Evolutionary conservation across 1,140 invertebrate genomes (phyloP).

Genomic region (Drosophila subpulchrella): DNA sequence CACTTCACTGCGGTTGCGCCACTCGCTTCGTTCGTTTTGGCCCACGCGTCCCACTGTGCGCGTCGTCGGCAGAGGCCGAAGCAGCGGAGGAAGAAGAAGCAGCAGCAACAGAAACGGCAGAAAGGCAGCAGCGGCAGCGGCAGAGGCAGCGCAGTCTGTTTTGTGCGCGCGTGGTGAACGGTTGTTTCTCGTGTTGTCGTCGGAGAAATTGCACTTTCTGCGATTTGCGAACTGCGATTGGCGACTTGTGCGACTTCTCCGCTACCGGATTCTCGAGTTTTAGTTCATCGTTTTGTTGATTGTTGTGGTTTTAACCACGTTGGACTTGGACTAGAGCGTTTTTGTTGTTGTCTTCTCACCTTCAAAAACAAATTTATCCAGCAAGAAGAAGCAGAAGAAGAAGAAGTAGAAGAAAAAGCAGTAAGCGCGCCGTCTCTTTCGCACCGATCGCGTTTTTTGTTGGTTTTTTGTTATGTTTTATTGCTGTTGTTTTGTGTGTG

Average conservation of each 20-base stretch:
- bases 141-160: slow-evolving; percentile 51
- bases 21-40: neutral
- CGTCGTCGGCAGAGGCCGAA: slow-evolving; percentile 4
- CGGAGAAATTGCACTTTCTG: neutral
- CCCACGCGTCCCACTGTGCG: slow-evolving; percentile 14
- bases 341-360: slow-evolving; percentile 15
- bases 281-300: slow-evolving; percentile 1
- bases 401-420: slow-evolving; percentile 19
- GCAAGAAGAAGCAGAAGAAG: neutral
- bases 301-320: slow-evolving; percentile 10
- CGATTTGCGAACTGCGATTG: slow-evolving; percentile 6
- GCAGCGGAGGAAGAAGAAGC: neutral
- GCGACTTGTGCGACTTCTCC: neutral
- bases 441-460: slow-evolving; percentile 46
- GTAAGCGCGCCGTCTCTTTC: slow-evolving; percentile 34
- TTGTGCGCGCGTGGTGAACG: slow-evolving; percentile 61
- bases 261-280: neutral
- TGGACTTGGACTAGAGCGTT: slow-evolving; percentile 1
- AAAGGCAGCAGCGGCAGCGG: slow-evolving; percentile 2
- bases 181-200: slow-evolving; percentile 32
- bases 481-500: slow-evolving; percentile 33
- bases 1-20: slow-evolving; percentile 1
- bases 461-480: slow-evolving; percentile 41
- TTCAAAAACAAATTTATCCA: neutral
- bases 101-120: slow-evolving; percentile 1